Evolutionary conservation across 37 sponge, comb jelly and placozoan species (phyloP).

Genomic region (Mnemiopsis leidyi): DNA sequence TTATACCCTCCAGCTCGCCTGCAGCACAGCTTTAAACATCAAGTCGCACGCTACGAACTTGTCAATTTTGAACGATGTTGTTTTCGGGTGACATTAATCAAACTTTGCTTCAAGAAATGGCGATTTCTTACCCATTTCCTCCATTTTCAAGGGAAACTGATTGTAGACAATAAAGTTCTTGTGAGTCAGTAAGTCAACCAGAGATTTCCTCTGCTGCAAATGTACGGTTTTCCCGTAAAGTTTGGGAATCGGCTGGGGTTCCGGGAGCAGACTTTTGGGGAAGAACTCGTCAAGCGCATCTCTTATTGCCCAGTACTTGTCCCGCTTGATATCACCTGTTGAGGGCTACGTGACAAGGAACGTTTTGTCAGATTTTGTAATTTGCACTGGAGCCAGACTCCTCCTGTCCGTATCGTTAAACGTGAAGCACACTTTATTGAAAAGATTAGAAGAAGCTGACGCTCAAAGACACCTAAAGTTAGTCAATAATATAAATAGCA

Average conservation of each 20-base stretch:
- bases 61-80: neutral
- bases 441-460: too few relatives aligned
- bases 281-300: neutral
- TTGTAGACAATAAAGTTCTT: conserved; percentile 25
- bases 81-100: too few relatives aligned
- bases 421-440: too few relatives aligned
- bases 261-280: neutral
- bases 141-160: neutral
- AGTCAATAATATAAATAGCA: too few relatives aligned
- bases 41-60: too few relatives aligned
- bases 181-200: neutral
- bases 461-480: too few relatives aligned
- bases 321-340: conserved; percentile 42
- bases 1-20: neutral
- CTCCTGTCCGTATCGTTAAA: too few relatives aligned
- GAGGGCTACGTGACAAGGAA: too few relatives aligned
- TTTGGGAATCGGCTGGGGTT: neutral
- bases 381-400: too few relatives aligned
- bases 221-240: conserved; percentile 3
- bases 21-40: too few relatives aligned
- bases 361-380: too few relatives aligned
- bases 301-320: conserved; percentile 57
- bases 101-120: neutral
- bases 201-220: neutral
- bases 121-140: conserved; percentile 44